Conservation (phyloP, 2,113 vertebrate species). For the Theropithecus gelada region DNA sequence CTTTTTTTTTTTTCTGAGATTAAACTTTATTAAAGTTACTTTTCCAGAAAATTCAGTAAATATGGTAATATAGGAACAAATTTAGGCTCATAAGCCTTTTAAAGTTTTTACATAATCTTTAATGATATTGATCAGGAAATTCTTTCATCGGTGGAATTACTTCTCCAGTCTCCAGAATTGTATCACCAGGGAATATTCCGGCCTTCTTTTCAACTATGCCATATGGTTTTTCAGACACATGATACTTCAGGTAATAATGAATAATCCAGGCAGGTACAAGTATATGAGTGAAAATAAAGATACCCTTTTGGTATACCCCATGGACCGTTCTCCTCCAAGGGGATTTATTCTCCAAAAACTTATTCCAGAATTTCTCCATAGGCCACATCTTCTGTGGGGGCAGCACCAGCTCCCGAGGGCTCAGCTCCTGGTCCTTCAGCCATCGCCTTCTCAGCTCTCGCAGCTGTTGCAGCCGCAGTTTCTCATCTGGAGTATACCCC, state of each 20-base stretch:
- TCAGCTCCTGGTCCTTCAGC: too few relatives aligned
- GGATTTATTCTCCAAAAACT: too few relatives aligned
- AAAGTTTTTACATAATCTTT: slow-evolving; percentile 64
- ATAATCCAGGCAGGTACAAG: slow-evolving; percentile 90
- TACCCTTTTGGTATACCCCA: slow-evolving; percentile 84
- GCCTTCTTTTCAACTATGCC: too few relatives aligned
- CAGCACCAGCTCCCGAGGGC: too few relatives aligned
- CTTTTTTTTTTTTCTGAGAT: not conserved
- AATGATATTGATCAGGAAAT: slow-evolving; percentile 87
- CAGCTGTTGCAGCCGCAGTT: too few relatives aligned
- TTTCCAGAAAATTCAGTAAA: slow-evolving; percentile 67
- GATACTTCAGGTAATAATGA: slow-evolving; percentile 92
- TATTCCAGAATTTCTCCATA: too few relatives aligned
- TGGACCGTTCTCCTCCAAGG: slow-evolving; percentile 77
- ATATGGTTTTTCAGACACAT: slow-evolving; percentile 76
- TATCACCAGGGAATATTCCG: slow-evolving; percentile 83
- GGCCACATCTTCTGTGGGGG: too few relatives aligned
- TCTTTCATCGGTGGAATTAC: slow-evolving; percentile 88
- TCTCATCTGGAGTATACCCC: too few relatives aligned
- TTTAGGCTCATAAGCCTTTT: slow-evolving; percentile 10
- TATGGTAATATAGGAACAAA: slow-evolving; percentile 40
- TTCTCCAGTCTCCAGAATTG: slow-evolving; percentile 91
- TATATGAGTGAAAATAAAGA: slow-evolving; percentile 83
- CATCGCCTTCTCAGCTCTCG: too few relatives aligned
- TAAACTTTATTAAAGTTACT: slow-evolving; percentile 75